Base-by-base conservation (phyloP, 1,140 invertebrate genomes). In the Dreissena rostriformis region DNA sequence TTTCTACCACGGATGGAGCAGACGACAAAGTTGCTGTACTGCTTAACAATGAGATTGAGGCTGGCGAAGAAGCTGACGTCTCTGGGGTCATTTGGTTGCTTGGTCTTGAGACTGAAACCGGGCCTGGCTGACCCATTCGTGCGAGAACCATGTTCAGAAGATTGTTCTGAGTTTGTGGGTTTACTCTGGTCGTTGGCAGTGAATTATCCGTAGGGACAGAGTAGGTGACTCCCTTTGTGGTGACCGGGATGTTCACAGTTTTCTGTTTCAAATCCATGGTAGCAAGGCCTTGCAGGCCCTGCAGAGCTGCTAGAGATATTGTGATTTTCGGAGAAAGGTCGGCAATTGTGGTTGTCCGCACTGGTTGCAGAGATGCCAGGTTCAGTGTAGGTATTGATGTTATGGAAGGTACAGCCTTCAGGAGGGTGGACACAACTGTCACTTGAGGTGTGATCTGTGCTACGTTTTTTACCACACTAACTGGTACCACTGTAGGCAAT, bases 61-160 rank as follows among this genome's bases (percentile, higher is more conserved):
- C 39, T 39, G 39, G 39, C 8, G 8, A 39, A 5, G 39, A 39
- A 8, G 39, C 39, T 39, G 39, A 5, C 8, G 39, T 39, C 39
- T 39, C 39, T 2, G 39, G 39, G 8, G 39, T 39, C 39, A 8
- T 39, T 39, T 39, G 39, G 39, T 39, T 39, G 8, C 39, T 39
- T 39, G 39, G 39, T 39, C 39, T 39, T 39, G 39, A 39, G 39
- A 39, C 39, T 8, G 39, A 39, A 39, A 39, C 39, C 39, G 2
- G 39, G 39, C 39, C 57, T n/a, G 57, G 17, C 57, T 61, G 57
- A n/a, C 57, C 57, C 57, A 61, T 61, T 61, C 57, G 17, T 61
- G 57, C 57, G 17, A 61, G 57, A n/a, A 61, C 57, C 57, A 61
- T 61, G 57, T 61, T 61, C 57, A 61, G 57, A 61, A 61, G 57